Conservation (phyloP, 1,140 invertebrate genomes). For the Panagrolaimus sp. region DNA sequence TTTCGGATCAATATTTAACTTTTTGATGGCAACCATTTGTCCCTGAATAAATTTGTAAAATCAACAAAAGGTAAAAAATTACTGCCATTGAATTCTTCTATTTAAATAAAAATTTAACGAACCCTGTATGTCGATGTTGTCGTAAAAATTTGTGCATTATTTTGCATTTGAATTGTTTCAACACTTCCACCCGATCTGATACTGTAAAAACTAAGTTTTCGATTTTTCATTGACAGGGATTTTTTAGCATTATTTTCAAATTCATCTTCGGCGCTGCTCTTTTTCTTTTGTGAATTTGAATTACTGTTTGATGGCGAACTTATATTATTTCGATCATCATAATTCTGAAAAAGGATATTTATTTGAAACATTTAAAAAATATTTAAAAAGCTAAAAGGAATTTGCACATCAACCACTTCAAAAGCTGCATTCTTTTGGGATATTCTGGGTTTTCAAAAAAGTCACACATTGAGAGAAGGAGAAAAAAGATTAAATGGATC, state of each 20-base stretch:
- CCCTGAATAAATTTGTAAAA: conserved; percentile 61
- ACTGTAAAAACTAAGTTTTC: conserved; percentile 58
- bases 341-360: conserved; percentile 1
- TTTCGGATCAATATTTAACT: conserved; percentile 58
- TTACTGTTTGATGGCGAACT: conserved; percentile 18
- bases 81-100: too few relatives aligned
- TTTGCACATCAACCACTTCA: too few relatives aligned
- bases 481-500: not conserved
- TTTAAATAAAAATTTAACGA: conserved; percentile 28
- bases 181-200: conserved; percentile 66
- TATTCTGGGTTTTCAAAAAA: too few relatives aligned
- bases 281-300: conserved; percentile 25
- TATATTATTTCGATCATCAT: conserved; percentile 14
- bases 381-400: not conserved
- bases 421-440: too few relatives aligned
- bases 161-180: conserved; percentile 57
- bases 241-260: conserved; percentile 36
- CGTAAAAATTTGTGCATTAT: conserved; percentile 71
- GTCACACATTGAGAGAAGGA: too few relatives aligned
- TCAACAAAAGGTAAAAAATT: too few relatives aligned
- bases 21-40: conserved; percentile 81
- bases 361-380: not conserved
- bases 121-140: conserved; percentile 82
- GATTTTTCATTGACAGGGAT: conserved; percentile 30
- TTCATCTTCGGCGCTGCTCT: conserved; percentile 41